Evolutionary conservation across 2,113 vertebrate species (phyloP).

Genomic region (Guaruba guarouba): DNA sequence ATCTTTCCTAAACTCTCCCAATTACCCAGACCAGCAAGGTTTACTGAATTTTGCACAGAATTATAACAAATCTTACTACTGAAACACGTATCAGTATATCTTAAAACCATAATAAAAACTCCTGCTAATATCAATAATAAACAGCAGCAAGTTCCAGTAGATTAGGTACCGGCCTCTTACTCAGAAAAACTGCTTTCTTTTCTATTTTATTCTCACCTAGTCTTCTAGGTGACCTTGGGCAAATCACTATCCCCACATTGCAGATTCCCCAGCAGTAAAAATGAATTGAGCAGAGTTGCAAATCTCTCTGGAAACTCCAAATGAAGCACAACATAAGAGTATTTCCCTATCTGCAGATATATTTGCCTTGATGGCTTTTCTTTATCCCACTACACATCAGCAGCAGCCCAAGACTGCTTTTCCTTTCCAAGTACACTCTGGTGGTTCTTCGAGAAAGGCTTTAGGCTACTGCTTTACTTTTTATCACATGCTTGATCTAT

Average conservation of each 20-base stretch:
- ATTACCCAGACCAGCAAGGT: background rate
- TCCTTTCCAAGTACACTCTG: slow-evolving; percentile 24
- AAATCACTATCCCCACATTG: background rate
- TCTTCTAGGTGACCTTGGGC: slow-evolving; percentile 45
- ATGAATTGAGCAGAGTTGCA: background rate
- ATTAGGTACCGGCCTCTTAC: background rate
- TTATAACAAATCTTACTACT: background rate
- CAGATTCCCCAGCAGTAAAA: background rate
- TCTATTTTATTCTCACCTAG: background rate
- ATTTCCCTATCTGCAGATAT: slow-evolving; percentile 8
- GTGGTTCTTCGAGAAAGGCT: slow-evolving; percentile 2
- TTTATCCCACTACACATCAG: slow-evolving; percentile 23
- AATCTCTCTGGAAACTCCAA: slow-evolving; percentile 3
- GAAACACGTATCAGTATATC: background rate
- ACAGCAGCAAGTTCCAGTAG: background rate
- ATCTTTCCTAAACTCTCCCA: background rate
- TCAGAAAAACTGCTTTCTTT: background rate
- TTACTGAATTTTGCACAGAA: background rate
- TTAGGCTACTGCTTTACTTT: slow-evolving; percentile 46
- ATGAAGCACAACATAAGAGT: background rate
- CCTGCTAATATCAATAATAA: background rate
- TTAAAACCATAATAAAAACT: background rate
- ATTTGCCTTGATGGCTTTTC: slow-evolving; percentile 8
- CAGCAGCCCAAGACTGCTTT: background rate
- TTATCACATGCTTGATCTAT: slow-evolving; percentile 43